Percentiles rank a stretch among this genome's conserved stretches.
Conservation (phyloP, 2,797 vertebrate species). For the Gymnoscopelus microlampas region DNA sequence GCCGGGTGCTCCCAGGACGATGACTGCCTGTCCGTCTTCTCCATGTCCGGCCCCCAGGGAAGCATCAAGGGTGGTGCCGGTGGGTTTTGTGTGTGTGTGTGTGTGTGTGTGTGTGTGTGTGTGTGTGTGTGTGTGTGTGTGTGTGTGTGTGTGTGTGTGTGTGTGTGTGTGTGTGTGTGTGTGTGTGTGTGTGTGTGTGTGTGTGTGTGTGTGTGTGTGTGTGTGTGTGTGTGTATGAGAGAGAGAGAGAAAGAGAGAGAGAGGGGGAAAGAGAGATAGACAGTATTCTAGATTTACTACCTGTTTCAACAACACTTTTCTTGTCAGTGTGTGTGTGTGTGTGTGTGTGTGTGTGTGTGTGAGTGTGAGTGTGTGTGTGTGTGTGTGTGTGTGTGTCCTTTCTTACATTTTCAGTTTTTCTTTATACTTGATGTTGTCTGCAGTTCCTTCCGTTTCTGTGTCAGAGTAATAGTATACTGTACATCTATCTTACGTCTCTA, state of each 20-base stretch:
- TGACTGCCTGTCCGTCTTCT: slow-evolving; percentile 97
- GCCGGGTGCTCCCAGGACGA: slow-evolving; percentile 98
- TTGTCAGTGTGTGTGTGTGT: slow-evolving; percentile 16
- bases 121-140: slow-evolving; percentile 6
- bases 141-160: slow-evolving; percentile 12
- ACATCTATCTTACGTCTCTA: slow-evolving; percentile 48
- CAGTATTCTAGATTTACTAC: too few relatives aligned
- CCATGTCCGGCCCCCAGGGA: slow-evolving; percentile 89
- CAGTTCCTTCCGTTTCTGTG: background rate
- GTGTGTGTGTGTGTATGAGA: slow-evolving; percentile 12
- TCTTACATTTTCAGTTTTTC: too few relatives aligned
- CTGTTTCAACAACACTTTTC: background rate
- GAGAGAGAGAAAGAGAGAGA: background rate
- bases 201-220: slow-evolving; percentile 11
- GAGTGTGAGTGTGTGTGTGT: slow-evolving; percentile 5
- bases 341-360: slow-evolving; percentile 6
- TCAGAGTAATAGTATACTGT: slow-evolving; percentile 1
- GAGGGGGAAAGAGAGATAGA: too few relatives aligned
- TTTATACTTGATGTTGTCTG: background rate
- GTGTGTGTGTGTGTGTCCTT: slow-evolving; percentile 3
- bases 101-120: background rate
- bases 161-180: slow-evolving; percentile 14
- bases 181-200: slow-evolving; percentile 14
- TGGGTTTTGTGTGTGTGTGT: slow-evolving; percentile 73
- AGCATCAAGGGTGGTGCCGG: slow-evolving; percentile 90